Evolutionary conservation across 2,113 vertebrate species (phyloP).

Genomic region (Antechinus stuartii): DNA sequence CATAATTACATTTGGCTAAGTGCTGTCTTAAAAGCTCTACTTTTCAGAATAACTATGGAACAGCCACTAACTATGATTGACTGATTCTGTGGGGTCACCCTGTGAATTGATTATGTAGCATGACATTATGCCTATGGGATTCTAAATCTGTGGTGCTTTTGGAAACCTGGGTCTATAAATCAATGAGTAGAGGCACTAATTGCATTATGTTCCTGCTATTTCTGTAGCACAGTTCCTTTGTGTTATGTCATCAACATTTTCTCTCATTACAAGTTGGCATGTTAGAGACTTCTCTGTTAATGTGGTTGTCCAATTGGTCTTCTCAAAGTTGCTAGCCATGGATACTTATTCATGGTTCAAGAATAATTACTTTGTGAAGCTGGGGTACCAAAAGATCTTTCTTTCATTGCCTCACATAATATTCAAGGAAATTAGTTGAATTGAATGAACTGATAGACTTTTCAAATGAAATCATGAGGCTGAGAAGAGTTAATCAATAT

Average conservation of each 20-base stretch:
- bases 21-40: constrained; percentile 70
- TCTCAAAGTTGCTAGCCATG: constrained; percentile 32
- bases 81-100: constrained; percentile 61
- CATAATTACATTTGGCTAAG: constrained; percentile 70
- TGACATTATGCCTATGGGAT: constrained; percentile 40
- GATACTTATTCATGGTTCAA: constrained; percentile 3
- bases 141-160: neutral
- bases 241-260: constrained; percentile 29
- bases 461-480: neutral
- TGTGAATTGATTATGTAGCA: constrained; percentile 64
- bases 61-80: constrained; percentile 63
- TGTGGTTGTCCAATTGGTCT: constrained; percentile 17
- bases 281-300: constrained; percentile 18
- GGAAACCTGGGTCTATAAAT: constrained; percentile 36
- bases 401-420: constrained; percentile 11
- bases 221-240: neutral
- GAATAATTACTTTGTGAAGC: neutral
- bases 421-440: neutral
- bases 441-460: constrained; percentile 34
- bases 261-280: constrained; percentile 3
- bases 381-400: constrained; percentile 23
- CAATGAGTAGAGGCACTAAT: neutral
- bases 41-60: constrained; percentile 70
- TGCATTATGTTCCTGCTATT: constrained; percentile 35
- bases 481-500: neutral